Percentiles rank a stretch among this genome's conserved stretches.
Conservation (phyloP, 2,797 vertebrate species). For the Chromobotia macracanthus region DNA sequence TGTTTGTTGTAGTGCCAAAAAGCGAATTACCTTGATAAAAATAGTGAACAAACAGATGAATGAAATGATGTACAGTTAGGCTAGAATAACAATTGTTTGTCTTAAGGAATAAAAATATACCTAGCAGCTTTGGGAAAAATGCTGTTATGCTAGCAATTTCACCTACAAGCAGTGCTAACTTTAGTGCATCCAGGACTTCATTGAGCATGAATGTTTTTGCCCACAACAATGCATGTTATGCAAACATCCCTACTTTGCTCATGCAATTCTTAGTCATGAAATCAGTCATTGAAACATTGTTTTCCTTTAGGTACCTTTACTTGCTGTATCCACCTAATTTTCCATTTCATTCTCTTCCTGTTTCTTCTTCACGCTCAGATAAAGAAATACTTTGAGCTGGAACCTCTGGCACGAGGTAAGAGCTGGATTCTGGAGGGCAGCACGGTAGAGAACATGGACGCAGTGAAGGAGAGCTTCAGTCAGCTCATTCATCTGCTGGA, state of each 20-base stretch:
- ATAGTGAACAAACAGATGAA: not conserved
- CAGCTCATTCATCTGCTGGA: slow-evolving; percentile 85
- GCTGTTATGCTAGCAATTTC: not conserved
- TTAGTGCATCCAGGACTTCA: not conserved
- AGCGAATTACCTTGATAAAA: not conserved
- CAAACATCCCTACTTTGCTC: too few relatives aligned
- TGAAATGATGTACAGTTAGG: not conserved
- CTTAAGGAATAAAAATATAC: not conserved
- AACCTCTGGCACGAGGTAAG: slow-evolving; percentile 88
- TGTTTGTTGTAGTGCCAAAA: not conserved
- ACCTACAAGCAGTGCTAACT: not conserved
- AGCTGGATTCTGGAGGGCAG: slow-evolving; percentile 87
- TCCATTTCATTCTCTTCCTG: slow-evolving; percentile 15
- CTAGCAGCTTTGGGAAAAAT: not conserved
- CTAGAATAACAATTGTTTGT: not conserved
- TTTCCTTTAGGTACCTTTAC: not conserved
- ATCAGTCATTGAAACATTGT: not conserved
- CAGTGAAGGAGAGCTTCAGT: slow-evolving; percentile 86
- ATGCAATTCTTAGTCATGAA: too few relatives aligned
- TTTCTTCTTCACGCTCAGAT: slow-evolving; percentile 69
- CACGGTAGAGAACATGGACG: slow-evolving; percentile 82
- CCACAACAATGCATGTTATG: too few relatives aligned
- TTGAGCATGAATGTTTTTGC: not conserved
- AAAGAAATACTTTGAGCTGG: slow-evolving; percentile 90
- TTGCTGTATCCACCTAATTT: not conserved